These are phyloP conservation scores for Agelas oroides DNA, from an alignment of 37 sponge, comb jelly and placozoan genomes.

Conservation along the genomic window DNA sequence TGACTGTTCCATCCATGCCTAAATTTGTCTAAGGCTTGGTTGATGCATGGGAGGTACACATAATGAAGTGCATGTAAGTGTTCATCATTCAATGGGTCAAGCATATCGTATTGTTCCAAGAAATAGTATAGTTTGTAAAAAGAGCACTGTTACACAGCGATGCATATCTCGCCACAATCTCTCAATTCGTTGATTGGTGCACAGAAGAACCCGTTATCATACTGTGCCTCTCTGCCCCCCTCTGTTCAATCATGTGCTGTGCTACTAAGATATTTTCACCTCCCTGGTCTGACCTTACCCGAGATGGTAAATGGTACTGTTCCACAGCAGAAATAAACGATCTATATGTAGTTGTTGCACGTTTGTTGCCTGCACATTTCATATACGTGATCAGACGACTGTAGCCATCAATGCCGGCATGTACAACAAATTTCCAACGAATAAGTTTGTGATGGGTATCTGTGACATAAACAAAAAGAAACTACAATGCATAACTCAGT, in stretches of 20 bases:
- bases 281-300: slow-evolving; percentile 47
- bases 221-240: slow-evolving; percentile 41
- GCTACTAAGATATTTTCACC: slow-evolving; percentile 42
- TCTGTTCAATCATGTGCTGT: slow-evolving; percentile 36
- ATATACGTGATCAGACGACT: slow-evolving; percentile 26
- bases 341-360: slow-evolving; percentile 12
- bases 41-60: slow-evolving; percentile 45
- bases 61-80: slow-evolving; percentile 51
- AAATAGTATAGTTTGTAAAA: slow-evolving; percentile 54
- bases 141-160: slow-evolving; percentile 30
- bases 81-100: slow-evolving; percentile 37
- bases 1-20: slow-evolving; percentile 75
- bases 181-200: slow-evolving; percentile 48
- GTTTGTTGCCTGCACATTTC: slow-evolving; percentile 26
- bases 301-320: no score
- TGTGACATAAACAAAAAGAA: no score
- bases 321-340: slow-evolving; percentile 18
- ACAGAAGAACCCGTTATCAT: slow-evolving; percentile 34
- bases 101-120: slow-evolving; percentile 40
- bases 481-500: no score
- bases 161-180: slow-evolving; percentile 52
- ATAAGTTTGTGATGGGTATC: no score
- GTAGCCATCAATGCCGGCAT: slow-evolving; percentile 27
- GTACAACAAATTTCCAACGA: no score
- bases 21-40: slow-evolving; percentile 16